phyloP scores from a whole-genome alignment of 2,888 invertebrate species.

The Rotaria socialis region DNA sequence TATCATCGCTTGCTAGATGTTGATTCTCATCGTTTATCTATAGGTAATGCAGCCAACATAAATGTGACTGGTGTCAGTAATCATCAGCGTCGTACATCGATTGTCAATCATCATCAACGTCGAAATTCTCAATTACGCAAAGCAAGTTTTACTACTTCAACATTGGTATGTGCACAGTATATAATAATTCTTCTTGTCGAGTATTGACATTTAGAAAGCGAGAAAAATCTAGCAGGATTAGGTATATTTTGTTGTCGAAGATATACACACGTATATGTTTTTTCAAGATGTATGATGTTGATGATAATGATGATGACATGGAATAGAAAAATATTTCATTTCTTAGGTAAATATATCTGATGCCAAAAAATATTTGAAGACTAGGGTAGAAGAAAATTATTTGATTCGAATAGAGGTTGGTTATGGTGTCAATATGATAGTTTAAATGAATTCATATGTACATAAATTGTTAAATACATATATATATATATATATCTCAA shows the following conservation, averaged over 20 bases:
- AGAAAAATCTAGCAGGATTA: neutral
- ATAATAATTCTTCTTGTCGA: neutral
- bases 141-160: constrained; percentile 34
- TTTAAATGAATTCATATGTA: neutral
- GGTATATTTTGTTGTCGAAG: neutral
- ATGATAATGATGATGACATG: constrained; percentile 4
- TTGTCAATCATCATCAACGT: constrained; percentile 31
- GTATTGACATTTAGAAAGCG: neutral
- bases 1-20: neutral
- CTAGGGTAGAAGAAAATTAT: neutral
- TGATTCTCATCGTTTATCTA: neutral
- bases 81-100: constrained; percentile 28
- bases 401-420: neutral
- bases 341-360: neutral
- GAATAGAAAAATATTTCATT: neutral
- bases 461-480: neutral
- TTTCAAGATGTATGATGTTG: neutral
- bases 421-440: neutral
- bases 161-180: constrained; percentile 25
- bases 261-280: neutral
- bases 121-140: constrained; percentile 34
- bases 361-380: neutral
- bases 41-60: neutral
- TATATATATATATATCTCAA: neutral
- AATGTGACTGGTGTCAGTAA: neutral